Evolutionary conservation across 2,113 vertebrate species (phyloP).

Genomic region (Corvus hawaiiensis): DNA sequence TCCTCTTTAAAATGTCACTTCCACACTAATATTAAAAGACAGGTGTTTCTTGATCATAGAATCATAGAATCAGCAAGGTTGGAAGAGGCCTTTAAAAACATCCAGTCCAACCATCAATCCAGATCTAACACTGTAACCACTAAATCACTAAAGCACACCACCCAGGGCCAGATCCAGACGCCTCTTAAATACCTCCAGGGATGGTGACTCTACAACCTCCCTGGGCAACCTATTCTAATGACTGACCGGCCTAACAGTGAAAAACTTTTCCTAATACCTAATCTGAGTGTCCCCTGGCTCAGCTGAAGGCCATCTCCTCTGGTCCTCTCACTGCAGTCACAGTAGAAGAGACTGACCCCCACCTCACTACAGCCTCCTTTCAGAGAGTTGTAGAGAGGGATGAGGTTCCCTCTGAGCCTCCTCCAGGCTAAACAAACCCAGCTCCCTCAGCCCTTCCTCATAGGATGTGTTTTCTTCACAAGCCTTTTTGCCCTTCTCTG

Average conservation of each 20-base stretch:
- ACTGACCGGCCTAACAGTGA: fast-evolving
- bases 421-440: neutral
- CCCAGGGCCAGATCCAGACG: neutral
- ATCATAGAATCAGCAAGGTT: neutral
- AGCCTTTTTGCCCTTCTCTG: neutral
- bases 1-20: neutral
- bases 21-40: fast-evolving
- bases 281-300: neutral
- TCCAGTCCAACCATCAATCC: neutral
- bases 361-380: neutral
- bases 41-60: neutral
- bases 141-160: neutral
- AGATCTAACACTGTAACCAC: neutral
- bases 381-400: neutral
- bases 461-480: neutral
- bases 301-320: neutral
- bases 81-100: neutral
- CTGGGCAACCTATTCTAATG: neutral
- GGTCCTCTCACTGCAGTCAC: neutral
- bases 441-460: neutral
- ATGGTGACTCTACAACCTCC: neutral
- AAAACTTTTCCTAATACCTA: neutral
- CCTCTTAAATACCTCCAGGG: neutral
- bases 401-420: too few species aligned
- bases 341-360: neutral